Evolutionary conservation across 2,113 vertebrate genomes (phyloP).

Genomic region (Etheostoma spectabile): DNA sequence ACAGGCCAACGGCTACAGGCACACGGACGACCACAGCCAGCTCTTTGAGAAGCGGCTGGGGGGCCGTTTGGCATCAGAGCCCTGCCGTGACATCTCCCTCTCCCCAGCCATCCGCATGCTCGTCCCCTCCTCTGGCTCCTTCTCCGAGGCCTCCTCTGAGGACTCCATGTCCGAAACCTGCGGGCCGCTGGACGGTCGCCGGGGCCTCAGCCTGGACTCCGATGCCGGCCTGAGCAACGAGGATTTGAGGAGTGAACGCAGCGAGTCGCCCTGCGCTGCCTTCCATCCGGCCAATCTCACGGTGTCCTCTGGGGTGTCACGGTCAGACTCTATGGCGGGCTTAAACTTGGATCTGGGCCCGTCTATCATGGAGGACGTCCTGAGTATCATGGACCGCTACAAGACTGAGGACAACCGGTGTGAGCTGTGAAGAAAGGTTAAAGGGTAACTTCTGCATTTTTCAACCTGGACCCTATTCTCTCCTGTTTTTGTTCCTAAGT

Average conservation of each 20-base stretch:
- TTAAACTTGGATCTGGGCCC: slow-evolving; percentile 87
- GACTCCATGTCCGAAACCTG: slow-evolving; percentile 82
- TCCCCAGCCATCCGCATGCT: slow-evolving; percentile 72
- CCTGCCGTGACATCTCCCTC: slow-evolving; percentile 75
- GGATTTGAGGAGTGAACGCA: slow-evolving; percentile 79
- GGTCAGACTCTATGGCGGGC: slow-evolving; percentile 79
- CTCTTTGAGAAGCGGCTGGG: slow-evolving; percentile 65
- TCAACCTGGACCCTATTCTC: no score
- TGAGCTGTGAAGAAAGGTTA: slow-evolving; percentile 67
- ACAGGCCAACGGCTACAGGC: slow-evolving; percentile 24
- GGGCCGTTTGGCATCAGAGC: slow-evolving; percentile 60
- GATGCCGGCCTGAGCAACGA: slow-evolving; percentile 85
- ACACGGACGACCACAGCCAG: not conserved
- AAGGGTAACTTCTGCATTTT: no score
- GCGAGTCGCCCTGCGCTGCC: slow-evolving; percentile 63
- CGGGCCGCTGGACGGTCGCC: slow-evolving; percentile 69
- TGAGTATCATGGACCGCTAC: slow-evolving; percentile 89
- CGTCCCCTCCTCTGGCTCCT: slow-evolving; percentile 81
- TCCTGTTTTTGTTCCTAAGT: no score
- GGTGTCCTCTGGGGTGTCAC: slow-evolving; percentile 48
- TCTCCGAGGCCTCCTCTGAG: slow-evolving; percentile 84
- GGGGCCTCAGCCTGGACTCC: slow-evolving; percentile 79
- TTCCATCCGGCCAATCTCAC: slow-evolving; percentile 11
- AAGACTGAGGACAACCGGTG: slow-evolving; percentile 77
- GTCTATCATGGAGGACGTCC: slow-evolving; percentile 87